Evolutionary conservation across 2,113 vertebrate species (phyloP), one percentile per base, ranked within the genome.

Genomic region (Plotosus lineatus): DNA sequence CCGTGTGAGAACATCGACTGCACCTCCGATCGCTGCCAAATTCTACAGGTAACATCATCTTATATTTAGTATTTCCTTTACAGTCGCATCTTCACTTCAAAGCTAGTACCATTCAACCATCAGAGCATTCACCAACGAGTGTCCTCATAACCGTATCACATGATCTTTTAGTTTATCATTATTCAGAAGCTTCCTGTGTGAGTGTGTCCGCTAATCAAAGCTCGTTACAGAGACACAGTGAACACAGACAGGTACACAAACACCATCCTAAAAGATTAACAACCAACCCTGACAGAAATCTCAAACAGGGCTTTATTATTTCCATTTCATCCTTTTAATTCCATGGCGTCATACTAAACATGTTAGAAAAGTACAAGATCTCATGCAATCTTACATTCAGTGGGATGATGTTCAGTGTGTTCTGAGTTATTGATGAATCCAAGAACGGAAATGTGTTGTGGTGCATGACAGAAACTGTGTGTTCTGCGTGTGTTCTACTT

Each of bases 1-100:
- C 97, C 97, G 0, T 99, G 97, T 46, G 96, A 99, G 81, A 98
- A 99, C 93, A 97, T 99, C 92, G 96, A 98, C 91, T 99, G 97
- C 88, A 95, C 97, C 81, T 96, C 95, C 0, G 96, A 98, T 88
- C 96, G 97, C 89, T 99, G 97, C 93, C 95, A 98, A 91, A 95
- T 99, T 83, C 94, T 99, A 83, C 97, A 99, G 96, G 97, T 98
- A 92, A 92, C 7, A 50, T 56, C 44, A 15, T 77, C 58, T 26
- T 46, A 15, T 33, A 28, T 15, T 4, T 19, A 31, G 28, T 46
- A n/a, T 71, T 71, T 31, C 19, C 65, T 36, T 65, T 6, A 40
- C n/a, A 33, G 23, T 65, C 9, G 40, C 61, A 66, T 36, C 36
- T 40, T 21, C 61, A 66, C 61, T 2, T 40, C 46, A 6, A 5